phyloP scores from a whole-genome alignment of 2,888 invertebrate species.

The Anticlea derivata region DNA sequence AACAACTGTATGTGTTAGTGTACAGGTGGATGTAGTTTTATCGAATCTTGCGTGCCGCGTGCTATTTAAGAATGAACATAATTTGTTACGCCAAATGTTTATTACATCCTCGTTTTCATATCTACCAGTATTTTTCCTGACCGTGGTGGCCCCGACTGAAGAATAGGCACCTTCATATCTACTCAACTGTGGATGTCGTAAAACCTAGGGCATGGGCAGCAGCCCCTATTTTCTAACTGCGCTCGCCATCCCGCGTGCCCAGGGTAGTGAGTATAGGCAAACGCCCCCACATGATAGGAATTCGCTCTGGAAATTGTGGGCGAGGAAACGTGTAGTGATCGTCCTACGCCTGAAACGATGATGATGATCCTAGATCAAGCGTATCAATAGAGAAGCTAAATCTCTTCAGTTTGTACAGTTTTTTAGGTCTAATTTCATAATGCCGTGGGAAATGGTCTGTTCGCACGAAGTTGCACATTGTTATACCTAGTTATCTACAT shows the following conservation, averaged over 20 bases:
- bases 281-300: too few species aligned
- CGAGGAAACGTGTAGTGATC: too few species aligned
- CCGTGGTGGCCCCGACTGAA: too few species aligned
- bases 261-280: too few species aligned
- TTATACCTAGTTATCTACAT: neutral
- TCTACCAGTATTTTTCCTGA: too few species aligned
- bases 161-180: too few species aligned
- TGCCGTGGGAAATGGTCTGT: constrained; percentile 27
- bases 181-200: neutral
- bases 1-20: constrained; percentile 20
- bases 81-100: constrained; percentile 9
- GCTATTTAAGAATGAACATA: constrained; percentile 8
- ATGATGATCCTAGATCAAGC: too few species aligned
- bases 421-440: constrained; percentile 4
- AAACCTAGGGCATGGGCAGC: too few species aligned
- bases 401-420: constrained; percentile 5
- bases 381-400: neutral
- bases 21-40: constrained; percentile 13
- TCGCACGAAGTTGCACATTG: constrained; percentile 25
- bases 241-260: too few species aligned
- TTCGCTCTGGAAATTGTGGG: too few species aligned
- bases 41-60: constrained; percentile 9
- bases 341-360: too few species aligned
- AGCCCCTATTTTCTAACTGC: too few species aligned
- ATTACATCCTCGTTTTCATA: neutral